Percentiles rank a stretch among this genome's conserved stretches.
These are phyloP conservation scores for Hetaerina americana DNA, from an alignment of 1,140 invertebrate genomes.

Conservation along the genomic window DNA sequence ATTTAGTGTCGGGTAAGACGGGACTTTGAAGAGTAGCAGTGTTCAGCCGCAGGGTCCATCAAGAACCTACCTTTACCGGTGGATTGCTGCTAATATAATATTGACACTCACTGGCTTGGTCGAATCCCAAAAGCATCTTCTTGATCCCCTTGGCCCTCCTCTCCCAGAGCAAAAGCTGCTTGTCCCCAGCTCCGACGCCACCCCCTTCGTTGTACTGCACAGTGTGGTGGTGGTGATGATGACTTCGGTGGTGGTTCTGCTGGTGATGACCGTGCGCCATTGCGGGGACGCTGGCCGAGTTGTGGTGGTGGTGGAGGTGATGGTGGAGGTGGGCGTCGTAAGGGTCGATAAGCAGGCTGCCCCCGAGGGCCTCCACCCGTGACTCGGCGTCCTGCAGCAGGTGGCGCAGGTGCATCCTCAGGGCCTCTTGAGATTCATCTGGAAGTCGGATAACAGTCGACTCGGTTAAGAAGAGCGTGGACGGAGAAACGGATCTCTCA, in stretches of 20 bases:
- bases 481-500: no score
- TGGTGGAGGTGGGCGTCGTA: background rate
- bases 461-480: no score
- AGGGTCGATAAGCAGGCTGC: background rate
- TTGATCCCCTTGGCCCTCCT: slow-evolving; percentile 65
- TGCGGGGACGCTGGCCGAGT: background rate
- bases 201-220: slow-evolving; percentile 48
- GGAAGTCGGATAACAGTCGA: no score
- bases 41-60: slow-evolving; percentile 37
- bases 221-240: slow-evolving; percentile 31
- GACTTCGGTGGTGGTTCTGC: slow-evolving; percentile 22
- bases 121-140: slow-evolving; percentile 53
- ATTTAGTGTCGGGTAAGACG: background rate
- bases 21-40: background rate
- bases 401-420: slow-evolving; percentile 20
- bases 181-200: slow-evolving; percentile 55
- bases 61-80: no score
- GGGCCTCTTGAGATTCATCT: slow-evolving; percentile 15
- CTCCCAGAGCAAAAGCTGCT: slow-evolving; percentile 77
- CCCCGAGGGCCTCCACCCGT: slow-evolving; percentile 15
- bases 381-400: slow-evolving; percentile 30
- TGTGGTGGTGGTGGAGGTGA: background rate
- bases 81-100: no score
- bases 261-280: background rate
- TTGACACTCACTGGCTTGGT: slow-evolving; percentile 46